Conservation (phyloP, 1,140 invertebrate genomes). For the Mesaphorura yosii region DNA sequence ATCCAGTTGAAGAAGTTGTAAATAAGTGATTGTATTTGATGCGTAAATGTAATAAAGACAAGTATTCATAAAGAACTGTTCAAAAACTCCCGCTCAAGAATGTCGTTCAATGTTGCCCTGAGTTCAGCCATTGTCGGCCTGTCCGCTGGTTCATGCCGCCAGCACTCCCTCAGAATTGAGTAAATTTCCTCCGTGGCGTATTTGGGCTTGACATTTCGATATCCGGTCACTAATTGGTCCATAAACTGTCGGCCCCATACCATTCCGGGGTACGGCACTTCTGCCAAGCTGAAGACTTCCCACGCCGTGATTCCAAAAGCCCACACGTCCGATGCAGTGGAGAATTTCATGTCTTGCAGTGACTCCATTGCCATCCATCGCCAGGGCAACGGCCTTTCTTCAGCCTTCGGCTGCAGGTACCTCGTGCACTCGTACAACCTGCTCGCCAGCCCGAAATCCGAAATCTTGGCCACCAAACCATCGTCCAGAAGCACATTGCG, state of each 20-base stretch:
- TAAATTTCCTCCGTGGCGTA: background rate
- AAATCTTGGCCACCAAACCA: constrained; percentile 12
- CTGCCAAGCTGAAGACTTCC: background rate
- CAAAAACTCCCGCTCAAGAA: too few relatives aligned
- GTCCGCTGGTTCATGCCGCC: constrained; percentile 6
- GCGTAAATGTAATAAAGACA: too few relatives aligned
- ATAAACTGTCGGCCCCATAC: background rate
- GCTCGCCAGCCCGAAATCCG: constrained; percentile 24
- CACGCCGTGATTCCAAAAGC: background rate
- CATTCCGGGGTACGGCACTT: constrained; percentile 1
- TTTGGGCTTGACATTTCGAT: background rate
- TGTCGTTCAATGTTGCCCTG: background rate
- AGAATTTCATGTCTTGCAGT: background rate
- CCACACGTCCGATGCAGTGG: background rate
- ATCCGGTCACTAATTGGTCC: background rate
- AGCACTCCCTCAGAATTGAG: background rate
- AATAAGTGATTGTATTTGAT: too few relatives aligned
- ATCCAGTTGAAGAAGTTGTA: too few relatives aligned
- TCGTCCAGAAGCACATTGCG: constrained; percentile 20
- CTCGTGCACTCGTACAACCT: constrained; percentile 33
- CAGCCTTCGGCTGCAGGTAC: too few relatives aligned
- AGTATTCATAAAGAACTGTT: too few relatives aligned
- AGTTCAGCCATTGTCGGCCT: constrained; percentile 2
- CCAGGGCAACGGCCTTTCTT: constrained; percentile 1
- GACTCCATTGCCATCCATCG: constrained; percentile 4